Conservation (phyloP, 2,888 invertebrate genomes). For the Polymixis flavicincta region DNA sequence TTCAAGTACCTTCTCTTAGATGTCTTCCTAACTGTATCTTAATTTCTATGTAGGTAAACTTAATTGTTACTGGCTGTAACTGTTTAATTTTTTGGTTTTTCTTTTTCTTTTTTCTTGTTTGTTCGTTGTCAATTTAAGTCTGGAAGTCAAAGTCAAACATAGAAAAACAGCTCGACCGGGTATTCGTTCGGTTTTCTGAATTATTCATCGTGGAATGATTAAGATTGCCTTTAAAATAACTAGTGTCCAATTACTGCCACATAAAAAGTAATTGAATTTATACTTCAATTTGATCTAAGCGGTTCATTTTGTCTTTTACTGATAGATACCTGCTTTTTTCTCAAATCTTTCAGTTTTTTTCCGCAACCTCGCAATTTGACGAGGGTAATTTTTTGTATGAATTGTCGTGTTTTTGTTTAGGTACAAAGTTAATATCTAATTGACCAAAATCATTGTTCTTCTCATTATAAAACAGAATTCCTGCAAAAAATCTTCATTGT, state of each 20-base stretch:
- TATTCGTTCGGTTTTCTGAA: conserved; percentile 11
- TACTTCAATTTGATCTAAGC: neutral
- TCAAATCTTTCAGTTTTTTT: neutral
- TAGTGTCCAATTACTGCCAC: conserved; percentile 25
- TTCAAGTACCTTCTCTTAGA: conserved; percentile 54
- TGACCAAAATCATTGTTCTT: conserved; percentile 7
- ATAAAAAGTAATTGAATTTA: conserved; percentile 42
- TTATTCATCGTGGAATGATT: conserved; percentile 12
- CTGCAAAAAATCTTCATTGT: conserved; percentile 24
- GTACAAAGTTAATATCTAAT: conserved; percentile 15
- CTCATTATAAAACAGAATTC: neutral
- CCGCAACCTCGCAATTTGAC: conserved; percentile 1
- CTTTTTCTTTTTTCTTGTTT: neutral
- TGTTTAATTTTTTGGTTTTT: neutral
- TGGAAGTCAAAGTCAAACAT: conserved; percentile 4
- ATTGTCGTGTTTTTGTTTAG: conserved; percentile 1
- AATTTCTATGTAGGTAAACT: conserved; percentile 13
- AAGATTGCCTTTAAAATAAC: conserved; percentile 21
- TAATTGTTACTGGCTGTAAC: conserved; percentile 2
- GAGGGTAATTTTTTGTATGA: conserved; percentile 28
- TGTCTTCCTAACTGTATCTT: conserved; percentile 39
- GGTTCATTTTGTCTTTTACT: conserved; percentile 1
- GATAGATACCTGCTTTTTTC: conserved; percentile 1
- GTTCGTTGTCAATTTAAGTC: conserved; percentile 8
- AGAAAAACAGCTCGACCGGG: neutral